Evolutionary conservation across 1,140 invertebrate genomes (phyloP).

Genomic region (Zaprionus davidi): DNA sequence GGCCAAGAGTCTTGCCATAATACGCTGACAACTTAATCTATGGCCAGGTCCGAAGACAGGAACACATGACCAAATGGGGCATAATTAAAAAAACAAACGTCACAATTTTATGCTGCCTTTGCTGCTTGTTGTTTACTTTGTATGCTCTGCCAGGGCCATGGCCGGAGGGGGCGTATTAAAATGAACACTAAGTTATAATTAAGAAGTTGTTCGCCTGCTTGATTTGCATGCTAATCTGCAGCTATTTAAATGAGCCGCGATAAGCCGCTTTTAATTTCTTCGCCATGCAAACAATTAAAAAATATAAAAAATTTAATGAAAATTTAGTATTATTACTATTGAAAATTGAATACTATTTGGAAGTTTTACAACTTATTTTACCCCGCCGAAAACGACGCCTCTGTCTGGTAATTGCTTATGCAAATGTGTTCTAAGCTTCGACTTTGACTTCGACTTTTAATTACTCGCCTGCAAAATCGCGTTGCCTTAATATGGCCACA

Average conservation of each 20-base stretch:
- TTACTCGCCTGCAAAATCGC: constrained; percentile 76
- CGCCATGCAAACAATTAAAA: background rate
- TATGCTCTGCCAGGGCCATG: constrained; percentile 29
- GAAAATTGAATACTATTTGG: background rate
- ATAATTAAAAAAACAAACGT: constrained; percentile 77
- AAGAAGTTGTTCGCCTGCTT: background rate
- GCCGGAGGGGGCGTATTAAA: constrained; percentile 7
- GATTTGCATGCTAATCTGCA: constrained; percentile 4
- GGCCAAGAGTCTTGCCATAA: constrained; percentile 59
- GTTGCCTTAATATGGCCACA: constrained; percentile 76
- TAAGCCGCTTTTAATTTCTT: background rate
- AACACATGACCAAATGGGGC: constrained; percentile 68
- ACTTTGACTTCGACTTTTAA: constrained; percentile 66
- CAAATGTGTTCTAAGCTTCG: constrained; percentile 62
- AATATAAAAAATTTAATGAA: background rate
- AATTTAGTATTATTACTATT: background rate
- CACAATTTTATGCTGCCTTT: constrained; percentile 61
- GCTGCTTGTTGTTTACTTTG: constrained; percentile 27
- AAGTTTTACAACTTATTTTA: background rate
- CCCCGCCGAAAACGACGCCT: constrained; percentile 18
- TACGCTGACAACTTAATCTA: constrained; percentile 74
- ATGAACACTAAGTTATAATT: constrained; percentile 8
- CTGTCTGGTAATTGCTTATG: constrained; percentile 60
- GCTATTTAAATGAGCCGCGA: constrained; percentile 1
- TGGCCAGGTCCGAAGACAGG: constrained; percentile 54